These are phyloP conservation scores for Tanypteryx hageni DNA, from an alignment of 2,888 invertebrate species.

Conservation along the genomic window DNA sequence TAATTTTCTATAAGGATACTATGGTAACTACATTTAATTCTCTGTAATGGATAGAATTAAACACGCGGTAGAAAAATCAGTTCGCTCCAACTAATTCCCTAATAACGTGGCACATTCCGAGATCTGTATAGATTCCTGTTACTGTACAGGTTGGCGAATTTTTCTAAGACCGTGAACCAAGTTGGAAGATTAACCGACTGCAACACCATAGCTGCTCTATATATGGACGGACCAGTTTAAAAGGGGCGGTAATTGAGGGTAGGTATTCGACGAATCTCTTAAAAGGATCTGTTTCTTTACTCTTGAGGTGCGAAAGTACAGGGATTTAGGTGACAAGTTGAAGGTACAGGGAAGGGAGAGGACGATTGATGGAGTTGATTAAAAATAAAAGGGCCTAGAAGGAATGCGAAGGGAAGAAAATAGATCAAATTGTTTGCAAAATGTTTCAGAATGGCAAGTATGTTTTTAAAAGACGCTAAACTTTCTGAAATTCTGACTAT, in stretches of 20 bases:
- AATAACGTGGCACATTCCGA: neutral
- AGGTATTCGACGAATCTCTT: conserved; percentile 32
- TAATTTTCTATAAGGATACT: too few relatives aligned
- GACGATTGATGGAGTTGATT: neutral
- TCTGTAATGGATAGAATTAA: too few relatives aligned
- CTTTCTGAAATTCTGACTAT: too few relatives aligned
- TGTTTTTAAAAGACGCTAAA: too few relatives aligned
- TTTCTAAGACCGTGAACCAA: neutral
- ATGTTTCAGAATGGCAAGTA: too few relatives aligned
- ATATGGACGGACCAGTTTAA: conserved; percentile 12
- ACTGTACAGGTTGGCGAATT: neutral
- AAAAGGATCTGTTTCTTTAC: conserved; percentile 20
- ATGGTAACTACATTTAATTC: too few relatives aligned
- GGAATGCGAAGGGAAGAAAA: neutral
- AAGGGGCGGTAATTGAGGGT: conserved; percentile 10
- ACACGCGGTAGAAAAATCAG: too few relatives aligned
- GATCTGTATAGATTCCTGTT: neutral
- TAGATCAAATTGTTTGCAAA: neutral
- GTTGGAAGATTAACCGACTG: neutral
- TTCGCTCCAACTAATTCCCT: neutral
- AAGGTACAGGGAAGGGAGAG: neutral
- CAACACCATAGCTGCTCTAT: neutral
- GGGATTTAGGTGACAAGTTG: conserved; percentile 7
- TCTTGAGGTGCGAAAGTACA: conserved; percentile 13
- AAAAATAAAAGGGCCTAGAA: neutral